Evolutionary conservation across 2,797 vertebrate genomes (phyloP).

Genomic region (Fundulus diaphanus): DNA sequence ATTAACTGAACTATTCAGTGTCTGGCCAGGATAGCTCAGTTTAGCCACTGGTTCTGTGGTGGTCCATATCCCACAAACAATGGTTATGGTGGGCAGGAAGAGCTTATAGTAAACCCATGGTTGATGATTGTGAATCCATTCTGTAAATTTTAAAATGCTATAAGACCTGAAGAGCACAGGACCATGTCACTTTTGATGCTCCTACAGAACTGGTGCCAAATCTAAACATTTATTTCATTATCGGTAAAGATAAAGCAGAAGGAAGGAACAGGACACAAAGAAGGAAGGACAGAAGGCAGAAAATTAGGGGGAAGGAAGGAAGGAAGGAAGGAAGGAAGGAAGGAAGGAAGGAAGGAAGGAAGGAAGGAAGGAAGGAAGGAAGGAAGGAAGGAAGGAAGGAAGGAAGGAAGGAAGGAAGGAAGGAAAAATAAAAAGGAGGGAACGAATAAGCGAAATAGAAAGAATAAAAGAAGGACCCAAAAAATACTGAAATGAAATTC

Average conservation of each 20-base stretch:
- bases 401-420: background rate
- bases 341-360: background rate
- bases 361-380: too few relatives aligned
- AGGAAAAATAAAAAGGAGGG: too few relatives aligned
- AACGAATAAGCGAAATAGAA: too few relatives aligned
- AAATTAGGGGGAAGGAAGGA: background rate
- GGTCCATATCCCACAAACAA: background rate
- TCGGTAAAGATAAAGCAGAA: background rate
- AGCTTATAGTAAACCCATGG: background rate
- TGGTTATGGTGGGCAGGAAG: background rate
- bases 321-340: background rate
- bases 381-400: background rate
- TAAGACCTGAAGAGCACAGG: background rate
- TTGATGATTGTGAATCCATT: background rate
- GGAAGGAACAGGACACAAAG: too few relatives aligned
- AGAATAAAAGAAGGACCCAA: too few relatives aligned
- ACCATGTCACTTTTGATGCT: background rate
- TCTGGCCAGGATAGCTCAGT: background rate
- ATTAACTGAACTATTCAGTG: background rate
- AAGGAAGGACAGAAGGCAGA: too few relatives aligned
- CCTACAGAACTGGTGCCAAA: background rate
- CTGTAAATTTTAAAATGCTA: background rate
- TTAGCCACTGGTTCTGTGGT: background rate
- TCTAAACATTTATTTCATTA: background rate
- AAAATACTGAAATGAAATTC: too few relatives aligned